A percentile compares a stretch with the other conserved stretches of the same genome.
phyloP scores from a whole-genome alignment of 2,888 invertebrate species.

The Zygogramma bicolorata region DNA sequence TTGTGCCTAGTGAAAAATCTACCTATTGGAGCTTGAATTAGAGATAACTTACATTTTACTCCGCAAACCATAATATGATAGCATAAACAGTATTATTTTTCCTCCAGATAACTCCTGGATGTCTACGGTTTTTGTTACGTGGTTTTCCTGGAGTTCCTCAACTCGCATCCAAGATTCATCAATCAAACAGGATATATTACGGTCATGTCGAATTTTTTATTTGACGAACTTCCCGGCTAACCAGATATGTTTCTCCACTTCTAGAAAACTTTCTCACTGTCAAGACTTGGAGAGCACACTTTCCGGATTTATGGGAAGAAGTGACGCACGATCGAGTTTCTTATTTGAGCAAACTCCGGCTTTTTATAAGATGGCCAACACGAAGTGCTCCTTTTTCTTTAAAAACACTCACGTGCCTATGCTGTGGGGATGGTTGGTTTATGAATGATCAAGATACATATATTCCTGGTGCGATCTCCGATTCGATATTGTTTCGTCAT shows the following conservation, averaged over 20 bases:
- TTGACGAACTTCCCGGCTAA: slow-evolving; percentile 4
- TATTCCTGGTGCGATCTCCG: too few species aligned
- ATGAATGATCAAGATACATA: too few species aligned
- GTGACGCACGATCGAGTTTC: slow-evolving; percentile 37
- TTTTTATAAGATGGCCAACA: neutral
- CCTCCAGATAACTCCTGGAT: neutral
- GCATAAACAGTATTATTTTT: too few species aligned
- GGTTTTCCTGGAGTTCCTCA: neutral
- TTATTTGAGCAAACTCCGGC: slow-evolving; percentile 5
- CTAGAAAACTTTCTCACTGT: slow-evolving; percentile 38
- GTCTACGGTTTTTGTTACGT: neutral
- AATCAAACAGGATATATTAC: neutral
- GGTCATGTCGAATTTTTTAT: neutral
- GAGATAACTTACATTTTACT: too few species aligned
- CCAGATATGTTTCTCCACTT: slow-evolving; percentile 18
- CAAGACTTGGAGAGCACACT: slow-evolving; percentile 29
- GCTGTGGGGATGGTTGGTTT: too few species aligned
- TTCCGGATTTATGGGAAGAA: slow-evolving; percentile 41
- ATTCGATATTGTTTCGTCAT: too few species aligned
- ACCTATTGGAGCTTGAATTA: too few species aligned
- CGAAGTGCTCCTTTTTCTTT: slow-evolving; percentile 2
- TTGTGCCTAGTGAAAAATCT: too few species aligned
- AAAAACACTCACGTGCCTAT: neutral
- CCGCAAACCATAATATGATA: too few species aligned
- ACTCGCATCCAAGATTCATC: neutral